Percentiles rank a stretch among this genome's conserved stretches.
These are phyloP conservation scores for Cryptophagus acutangulus DNA, from an alignment of 2,888 invertebrate species.

Conservation along the genomic window DNA sequence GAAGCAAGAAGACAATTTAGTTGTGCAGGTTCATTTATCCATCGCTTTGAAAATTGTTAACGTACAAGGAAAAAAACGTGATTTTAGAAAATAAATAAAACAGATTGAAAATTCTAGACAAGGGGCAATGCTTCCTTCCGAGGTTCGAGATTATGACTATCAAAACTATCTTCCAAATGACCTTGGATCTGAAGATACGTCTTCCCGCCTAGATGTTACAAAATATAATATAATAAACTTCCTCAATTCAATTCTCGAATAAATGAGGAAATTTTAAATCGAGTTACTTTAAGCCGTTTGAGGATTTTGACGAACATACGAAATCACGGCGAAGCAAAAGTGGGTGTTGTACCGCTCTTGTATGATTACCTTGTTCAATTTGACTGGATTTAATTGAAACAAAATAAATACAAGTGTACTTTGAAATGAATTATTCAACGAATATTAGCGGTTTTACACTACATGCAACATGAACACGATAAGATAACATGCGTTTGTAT, in stretches of 20 bases:
- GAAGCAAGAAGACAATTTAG: too few species aligned
- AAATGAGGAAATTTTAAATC: neutral
- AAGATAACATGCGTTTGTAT: conserved; percentile 39
- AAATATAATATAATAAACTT: neutral
- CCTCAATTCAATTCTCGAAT: neutral
- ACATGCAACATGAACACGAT: too few species aligned
- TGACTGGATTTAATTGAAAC: neutral
- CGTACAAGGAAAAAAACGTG: too few species aligned
- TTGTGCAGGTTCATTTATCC: too few species aligned
- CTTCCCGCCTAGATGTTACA: conserved; percentile 40
- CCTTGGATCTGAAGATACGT: conserved; percentile 38
- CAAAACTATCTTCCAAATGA: conserved; percentile 40
- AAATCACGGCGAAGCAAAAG: too few species aligned
- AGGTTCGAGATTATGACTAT: conserved; percentile 17
- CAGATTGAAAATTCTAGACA: neutral
- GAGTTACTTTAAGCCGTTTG: neutral
- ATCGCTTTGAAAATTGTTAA: too few species aligned
- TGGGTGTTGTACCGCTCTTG: too few species aligned
- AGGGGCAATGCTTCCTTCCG: conserved; percentile 24
- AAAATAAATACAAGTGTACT: neutral
- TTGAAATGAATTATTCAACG: conserved; percentile 1
- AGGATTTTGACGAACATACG: too few species aligned
- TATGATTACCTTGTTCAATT: too few species aligned
- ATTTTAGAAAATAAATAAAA: neutral
- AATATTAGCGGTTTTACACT: neutral